A percentile compares a stretch with the other conserved stretches of the same genome.
phyloP scores from a whole-genome alignment of 2,113 vertebrate genomes.

The Mustelus asterias region DNA sequence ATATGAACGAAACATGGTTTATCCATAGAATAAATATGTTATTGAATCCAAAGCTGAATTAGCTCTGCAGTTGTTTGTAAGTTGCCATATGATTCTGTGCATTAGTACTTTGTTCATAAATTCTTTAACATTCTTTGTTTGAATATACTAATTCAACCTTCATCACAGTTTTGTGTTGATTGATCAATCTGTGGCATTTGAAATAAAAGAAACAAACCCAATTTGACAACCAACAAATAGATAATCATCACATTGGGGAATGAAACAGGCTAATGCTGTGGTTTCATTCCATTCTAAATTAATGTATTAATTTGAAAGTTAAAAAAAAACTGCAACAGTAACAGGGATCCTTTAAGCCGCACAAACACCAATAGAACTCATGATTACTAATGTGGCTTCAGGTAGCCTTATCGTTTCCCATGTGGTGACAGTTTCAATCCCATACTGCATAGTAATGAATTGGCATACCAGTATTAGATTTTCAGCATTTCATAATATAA shows the following conservation, averaged over 20 bases:
- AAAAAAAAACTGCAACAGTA: neutral
- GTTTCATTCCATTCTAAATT: neutral
- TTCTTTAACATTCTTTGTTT: neutral
- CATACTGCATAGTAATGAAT: constrained; percentile 33
- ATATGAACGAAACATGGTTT: neutral
- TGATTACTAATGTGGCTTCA: constrained; percentile 29
- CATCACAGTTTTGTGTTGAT: neutral
- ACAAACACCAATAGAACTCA: neutral
- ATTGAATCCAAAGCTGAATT: neutral
- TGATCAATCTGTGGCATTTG: neutral
- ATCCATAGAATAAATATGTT: neutral
- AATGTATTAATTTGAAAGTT: neutral
- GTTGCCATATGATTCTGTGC: neutral
- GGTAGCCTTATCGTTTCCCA: neutral
- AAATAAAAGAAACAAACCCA: neutral
- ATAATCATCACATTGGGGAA: neutral
- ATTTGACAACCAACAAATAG: constrained; percentile 2
- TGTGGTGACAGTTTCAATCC: constrained; percentile 4
- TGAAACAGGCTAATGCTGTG: neutral
- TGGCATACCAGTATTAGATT: neutral
- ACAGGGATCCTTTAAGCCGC: neutral
- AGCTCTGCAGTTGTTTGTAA: neutral
- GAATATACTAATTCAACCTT: neutral
- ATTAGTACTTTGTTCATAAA: neutral
- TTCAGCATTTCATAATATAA: neutral